Evolutionary conservation across 1,140 invertebrate genomes (phyloP), one percentile per base, ranked within the genome.

Genomic region (Halictus rubicundus): DNA sequence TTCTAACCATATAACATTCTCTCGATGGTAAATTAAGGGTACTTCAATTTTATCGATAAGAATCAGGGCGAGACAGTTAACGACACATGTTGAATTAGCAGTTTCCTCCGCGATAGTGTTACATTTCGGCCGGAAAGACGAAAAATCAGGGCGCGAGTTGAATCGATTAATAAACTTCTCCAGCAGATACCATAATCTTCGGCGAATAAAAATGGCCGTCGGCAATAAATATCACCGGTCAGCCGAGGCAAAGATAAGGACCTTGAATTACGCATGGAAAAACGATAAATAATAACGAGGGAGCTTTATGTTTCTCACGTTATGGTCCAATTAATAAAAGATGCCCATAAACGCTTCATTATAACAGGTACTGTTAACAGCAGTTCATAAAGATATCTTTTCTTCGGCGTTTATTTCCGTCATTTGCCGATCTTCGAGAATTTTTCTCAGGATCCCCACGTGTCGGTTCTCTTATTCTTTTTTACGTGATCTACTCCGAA

Each of bases 151-250:
- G 9, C 63, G n/a, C 32, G n/a, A 12, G 52, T 42, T 42, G 68
- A 42, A 19, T 16, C 23, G 23, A 49, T 7, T 61, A 66, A 73
- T 73, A 61, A 16, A 25, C 37, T 16, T 5, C 19, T 16, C n/a
- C 6, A 65, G 37, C 3, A 46, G 61, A 79, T 66, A 75, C 14
- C 27, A 10, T 68, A 79, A 79, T 79, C 78, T 68, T 65, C 27
- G 8, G 12, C 4, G 25, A 75, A 61, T 75, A 66, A 75, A 75
- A 75, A 27, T 52, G 60, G 66, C 75, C 42, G 16, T 12, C 54
- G 10, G 39, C 32, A 68, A 73, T 74, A 59, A 80, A 49, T 74
- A 57, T 68, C 27, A 7, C 21, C 54, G 54, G 21, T 0, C 52
- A 39, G 49, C 0, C n/a, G 54, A 10, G n/a, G 27, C 32, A 0